Evolutionary conservation across 92 coral and sea anemone genomes (phyloP).

Genomic region (Parazoanthus swiftii): DNA sequence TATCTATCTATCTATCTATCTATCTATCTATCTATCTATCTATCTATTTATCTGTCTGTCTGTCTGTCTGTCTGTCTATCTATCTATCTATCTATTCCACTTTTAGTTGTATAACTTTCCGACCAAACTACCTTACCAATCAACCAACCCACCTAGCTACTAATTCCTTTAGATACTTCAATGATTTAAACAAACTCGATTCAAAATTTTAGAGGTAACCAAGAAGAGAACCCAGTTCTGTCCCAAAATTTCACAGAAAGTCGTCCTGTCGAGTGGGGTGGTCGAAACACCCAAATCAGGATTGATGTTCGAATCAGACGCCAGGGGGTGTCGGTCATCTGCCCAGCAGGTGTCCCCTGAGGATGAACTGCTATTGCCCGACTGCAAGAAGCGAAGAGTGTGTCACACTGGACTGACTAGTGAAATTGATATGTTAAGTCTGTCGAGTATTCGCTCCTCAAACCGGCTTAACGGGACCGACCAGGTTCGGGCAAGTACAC

Average conservation of each 20-base stretch:
- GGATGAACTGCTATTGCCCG: constrained; percentile 56
- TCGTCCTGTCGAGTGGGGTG: constrained; percentile 47
- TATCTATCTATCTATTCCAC: too few species aligned
- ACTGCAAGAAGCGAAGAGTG: constrained; percentile 66
- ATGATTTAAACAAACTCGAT: not conserved
- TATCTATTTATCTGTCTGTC: too few species aligned
- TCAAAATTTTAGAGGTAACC: not conserved
- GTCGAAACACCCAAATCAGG: constrained; percentile 51
- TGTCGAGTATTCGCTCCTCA: constrained; percentile 10
- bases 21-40: too few species aligned
- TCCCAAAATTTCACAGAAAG: constrained; percentile 60
- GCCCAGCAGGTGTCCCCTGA: constrained; percentile 55
- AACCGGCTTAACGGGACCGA: constrained; percentile 7
- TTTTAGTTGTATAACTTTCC: too few species aligned
- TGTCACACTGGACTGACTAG: constrained; percentile 81
- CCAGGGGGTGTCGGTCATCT: not conserved
- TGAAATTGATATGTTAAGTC: constrained; percentile 63
- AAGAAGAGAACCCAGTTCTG: constrained; percentile 76
- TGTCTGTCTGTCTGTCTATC: too few species aligned
- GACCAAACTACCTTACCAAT: not conserved
- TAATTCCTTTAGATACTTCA: not conserved
- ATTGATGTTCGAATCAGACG: constrained; percentile 40
- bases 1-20: too few species aligned
- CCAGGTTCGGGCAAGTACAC: constrained; percentile 25
- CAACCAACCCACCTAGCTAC: not conserved